Evolutionary conservation across 1,140 invertebrate genomes (phyloP), one percentile per base, ranked within the genome.

Genomic region (Lepidurus arcticus): DNA sequence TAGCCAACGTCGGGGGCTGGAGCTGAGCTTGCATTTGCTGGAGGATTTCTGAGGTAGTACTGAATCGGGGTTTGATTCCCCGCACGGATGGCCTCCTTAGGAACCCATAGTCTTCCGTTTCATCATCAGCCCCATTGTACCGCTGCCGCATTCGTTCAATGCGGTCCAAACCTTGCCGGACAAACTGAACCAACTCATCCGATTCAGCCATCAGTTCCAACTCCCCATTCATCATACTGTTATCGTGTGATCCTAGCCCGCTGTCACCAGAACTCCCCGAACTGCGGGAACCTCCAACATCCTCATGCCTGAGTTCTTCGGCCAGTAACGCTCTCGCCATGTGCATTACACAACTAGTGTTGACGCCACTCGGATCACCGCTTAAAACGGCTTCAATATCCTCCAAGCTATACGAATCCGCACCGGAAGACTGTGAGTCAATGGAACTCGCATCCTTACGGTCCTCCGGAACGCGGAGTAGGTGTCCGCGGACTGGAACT

Each of bases 91-190:
- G 94, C 9, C 94, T 86, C n/a, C 92, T 87, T 82, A 93, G 92
- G 83, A 96, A 95, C 7, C 93, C 94, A 80, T 95, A 95, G 82
- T 95, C 93, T 80, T 95, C 94, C 80, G 93, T 88, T 26, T 82
- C 82, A 24, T 84, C 81, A 82, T 95, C 92, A 1, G 83, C 81
- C 7, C 87, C 84, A 78, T 85, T 87, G 80, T 89, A 94, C 24
- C 93, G 88, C 81, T 93, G 91, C 79, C 92, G 90, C 4, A 95
- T 88, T 42, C 93, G 86, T 82, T 95, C 93, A 0, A 92, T 93
- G 42, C 94, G 85, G 11, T 90, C 89, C 0, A 91, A 91, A 80
- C 94, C 92, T 74, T 93, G 92, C 80, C 94, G 90, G 0, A 94
- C 93, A 82, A 96, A 95, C 26, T 91, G 90, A 0, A 91, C 90